phyloP scores from a whole-genome alignment of 1,140 invertebrate species.

The Coenobita brevimanus region DNA sequence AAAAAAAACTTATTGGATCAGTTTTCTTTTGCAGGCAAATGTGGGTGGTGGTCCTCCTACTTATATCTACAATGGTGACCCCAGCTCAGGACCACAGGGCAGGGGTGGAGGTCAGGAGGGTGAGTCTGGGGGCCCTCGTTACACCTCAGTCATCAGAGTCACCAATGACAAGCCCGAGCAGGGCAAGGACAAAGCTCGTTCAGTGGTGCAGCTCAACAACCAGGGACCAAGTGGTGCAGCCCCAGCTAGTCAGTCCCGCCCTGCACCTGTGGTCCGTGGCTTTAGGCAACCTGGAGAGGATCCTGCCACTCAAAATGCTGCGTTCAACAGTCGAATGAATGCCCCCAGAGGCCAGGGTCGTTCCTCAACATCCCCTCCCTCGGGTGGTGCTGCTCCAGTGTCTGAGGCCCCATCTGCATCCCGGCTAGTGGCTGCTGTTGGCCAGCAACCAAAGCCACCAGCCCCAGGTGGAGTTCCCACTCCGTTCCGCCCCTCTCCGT shows the following conservation, averaged over 20 bases:
- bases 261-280: slow-evolving; percentile 41
- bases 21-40: too few relatives aligned
- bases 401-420: not conserved
- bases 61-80: slow-evolving; percentile 31
- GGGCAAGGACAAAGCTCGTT: slow-evolving; percentile 57
- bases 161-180: slow-evolving; percentile 41
- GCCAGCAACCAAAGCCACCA: not conserved
- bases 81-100: not conserved
- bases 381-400: too few relatives aligned
- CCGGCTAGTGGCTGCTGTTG: not conserved
- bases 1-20: too few relatives aligned
- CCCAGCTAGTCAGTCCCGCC: not conserved
- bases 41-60: not conserved
- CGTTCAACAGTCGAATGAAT: too few relatives aligned
- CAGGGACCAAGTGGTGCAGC: not conserved
- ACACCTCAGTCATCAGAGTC: slow-evolving; percentile 60
- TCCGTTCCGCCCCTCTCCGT: not conserved
- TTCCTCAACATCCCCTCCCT: too few relatives aligned
- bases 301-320: not conserved
- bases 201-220: slow-evolving; percentile 65
- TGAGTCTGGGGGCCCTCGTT: slow-evolving; percentile 43
- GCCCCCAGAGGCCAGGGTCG: too few relatives aligned
- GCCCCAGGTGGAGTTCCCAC: not conserved
- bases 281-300: slow-evolving; percentile 27
- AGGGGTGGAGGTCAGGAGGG: not conserved